phyloP scores from a whole-genome alignment of 2,888 invertebrate species.

The Bombylius major region DNA sequence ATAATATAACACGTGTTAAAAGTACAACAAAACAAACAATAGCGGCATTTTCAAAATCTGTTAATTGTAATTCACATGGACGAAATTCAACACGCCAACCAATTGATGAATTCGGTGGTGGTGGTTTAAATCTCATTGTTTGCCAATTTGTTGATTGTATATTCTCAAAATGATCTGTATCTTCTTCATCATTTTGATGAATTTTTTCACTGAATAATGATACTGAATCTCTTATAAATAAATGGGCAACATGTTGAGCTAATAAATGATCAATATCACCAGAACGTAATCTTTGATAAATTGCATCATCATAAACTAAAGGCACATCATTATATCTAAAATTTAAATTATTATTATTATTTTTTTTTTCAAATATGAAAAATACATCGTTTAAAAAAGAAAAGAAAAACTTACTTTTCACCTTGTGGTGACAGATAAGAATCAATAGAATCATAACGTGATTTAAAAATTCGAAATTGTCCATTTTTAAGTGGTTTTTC shows the following conservation, averaged over 20 bases:
- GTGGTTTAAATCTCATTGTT: slow-evolving; percentile 97
- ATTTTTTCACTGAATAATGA: slow-evolving; percentile 92
- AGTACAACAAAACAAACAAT: slow-evolving; percentile 96
- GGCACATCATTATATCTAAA: slow-evolving; percentile 84
- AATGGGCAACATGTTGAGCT: slow-evolving; percentile 91
- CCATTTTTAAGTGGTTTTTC: slow-evolving; percentile 54
- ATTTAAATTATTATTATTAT: not conserved
- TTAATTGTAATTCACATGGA: slow-evolving; percentile 95
- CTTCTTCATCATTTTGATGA: slow-evolving; percentile 81
- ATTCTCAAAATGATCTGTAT: slow-evolving; percentile 99
- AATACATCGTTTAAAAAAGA: not conserved
- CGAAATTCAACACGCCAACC: slow-evolving; percentile 99
- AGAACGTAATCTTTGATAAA: slow-evolving; percentile 69
- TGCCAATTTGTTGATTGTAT: slow-evolving; percentile 99
- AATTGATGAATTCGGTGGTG: slow-evolving; percentile 88
- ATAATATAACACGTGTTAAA: slow-evolving; percentile 89
- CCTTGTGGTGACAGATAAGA: slow-evolving; percentile 87
- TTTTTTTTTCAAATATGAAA: not conserved
- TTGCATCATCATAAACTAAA: slow-evolving; percentile 68
- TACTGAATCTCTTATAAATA: slow-evolving; percentile 95
- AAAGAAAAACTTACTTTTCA: slow-evolving; percentile 42
- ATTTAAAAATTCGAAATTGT: slow-evolving; percentile 80
- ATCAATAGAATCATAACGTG: slow-evolving; percentile 95
- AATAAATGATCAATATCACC: slow-evolving; percentile 87
- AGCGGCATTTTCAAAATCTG: slow-evolving; percentile 99